Base-by-base conservation (phyloP, 92 coral and sea anemone genomes). In the Phymanthus crucifer region DNA sequence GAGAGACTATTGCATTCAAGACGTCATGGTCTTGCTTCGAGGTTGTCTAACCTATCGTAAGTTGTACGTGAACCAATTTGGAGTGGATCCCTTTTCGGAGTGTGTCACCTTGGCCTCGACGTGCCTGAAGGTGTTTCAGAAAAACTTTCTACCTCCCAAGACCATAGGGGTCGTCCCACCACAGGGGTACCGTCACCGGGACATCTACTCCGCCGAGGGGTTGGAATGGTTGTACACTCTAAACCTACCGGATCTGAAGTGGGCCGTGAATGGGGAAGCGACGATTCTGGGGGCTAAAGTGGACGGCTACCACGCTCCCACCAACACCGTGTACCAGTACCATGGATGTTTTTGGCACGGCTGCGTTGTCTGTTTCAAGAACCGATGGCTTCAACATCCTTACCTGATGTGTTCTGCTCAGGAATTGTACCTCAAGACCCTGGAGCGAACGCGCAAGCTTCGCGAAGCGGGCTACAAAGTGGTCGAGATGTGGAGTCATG, bases 1-100 rank as follows among this genome's bases (percentile, higher is more conserved):
- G 38, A n/a, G 7, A n/a, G 24, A 38, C 40, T 68, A 68, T 34
- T 68, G 73, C 40, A n/a, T 33, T 17, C 73, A 68, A n/a, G 73
- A 32, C n/a, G n/a, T n/a, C n/a, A n/a, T n/a, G n/a, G n/a, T n/a
- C n/a, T n/a, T n/a, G n/a, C n/a, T n/a, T n/a, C 73, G 73, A 13
- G 73, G 40, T 1, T 68, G 73, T 19, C 13, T 68, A 40, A 38
- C 31, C 10, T 68, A 8, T n/a, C 23, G 73, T 6, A 3, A 33
- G n/a, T n/a, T 68, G 6, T 68, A 33, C 40, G 46, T 33, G 38
- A 11, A 38, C 45, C 5, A 38, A 11, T 38, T 38, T 11, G 45
- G 10, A 6, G 45, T 38, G 45, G 40, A 68, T 40, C 40, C 16
- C n/a, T 68, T 68, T 32, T 6, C 27, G 3, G 46, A 23, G 40